Evolutionary conservation across 2,888 invertebrate species (phyloP).

Genomic region (Agrotis puta): DNA sequence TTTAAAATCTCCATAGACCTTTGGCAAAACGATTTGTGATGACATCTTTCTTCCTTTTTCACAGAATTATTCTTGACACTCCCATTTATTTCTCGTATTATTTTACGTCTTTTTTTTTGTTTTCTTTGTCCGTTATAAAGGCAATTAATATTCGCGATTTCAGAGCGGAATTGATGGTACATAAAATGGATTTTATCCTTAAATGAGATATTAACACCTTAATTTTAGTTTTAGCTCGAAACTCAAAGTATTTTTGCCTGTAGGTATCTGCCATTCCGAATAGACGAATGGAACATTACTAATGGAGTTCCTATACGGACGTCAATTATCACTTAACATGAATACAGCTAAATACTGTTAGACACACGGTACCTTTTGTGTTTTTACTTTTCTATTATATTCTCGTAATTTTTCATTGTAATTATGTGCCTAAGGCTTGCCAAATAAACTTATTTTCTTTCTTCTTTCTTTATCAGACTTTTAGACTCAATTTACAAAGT

Average conservation of each 20-base stretch:
- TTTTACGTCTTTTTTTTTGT: slow-evolving; percentile 36
- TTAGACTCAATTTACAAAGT: not conserved
- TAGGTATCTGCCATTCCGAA: too few species aligned
- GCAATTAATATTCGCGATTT: slow-evolving; percentile 51
- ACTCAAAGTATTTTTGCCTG: too few species aligned
- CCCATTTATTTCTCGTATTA: slow-evolving; percentile 59
- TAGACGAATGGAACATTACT: too few species aligned
- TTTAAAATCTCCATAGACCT: slow-evolving; percentile 78
- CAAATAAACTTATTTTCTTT: too few species aligned
- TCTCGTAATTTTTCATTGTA: too few species aligned
- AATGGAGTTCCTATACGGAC: too few species aligned
- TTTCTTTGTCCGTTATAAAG: slow-evolving; percentile 35
- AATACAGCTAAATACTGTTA: not conserved
- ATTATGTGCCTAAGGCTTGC: too few species aligned
- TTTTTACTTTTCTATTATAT: too few species aligned
- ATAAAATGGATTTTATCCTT: slow-evolving; percentile 2
- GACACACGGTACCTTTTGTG: too few species aligned
- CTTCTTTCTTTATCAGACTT: too few species aligned
- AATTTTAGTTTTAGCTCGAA: not conserved
- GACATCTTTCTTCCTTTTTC: slow-evolving; percentile 72
- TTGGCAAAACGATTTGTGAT: slow-evolving; percentile 72
- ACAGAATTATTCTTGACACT: slow-evolving; percentile 61
- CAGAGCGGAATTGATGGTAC: slow-evolving; percentile 19
- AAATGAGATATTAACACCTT: not conserved
- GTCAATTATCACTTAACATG: not conserved